Base-by-base conservation (phyloP, 1,140 invertebrate genomes). In the Stegodyphus dumicola region DNA sequence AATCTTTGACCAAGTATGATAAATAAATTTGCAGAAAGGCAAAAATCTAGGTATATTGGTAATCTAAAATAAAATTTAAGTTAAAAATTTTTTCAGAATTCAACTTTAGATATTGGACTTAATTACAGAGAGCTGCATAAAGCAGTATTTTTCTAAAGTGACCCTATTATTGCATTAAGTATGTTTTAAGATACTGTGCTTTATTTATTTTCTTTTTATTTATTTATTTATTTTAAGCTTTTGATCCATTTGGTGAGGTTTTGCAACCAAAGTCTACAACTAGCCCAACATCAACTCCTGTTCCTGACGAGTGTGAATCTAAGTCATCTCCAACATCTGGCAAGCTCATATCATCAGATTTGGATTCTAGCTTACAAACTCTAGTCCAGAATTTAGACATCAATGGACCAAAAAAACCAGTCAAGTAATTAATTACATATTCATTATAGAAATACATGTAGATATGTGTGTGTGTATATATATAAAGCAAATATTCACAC, bases 381-480 rank as follows among this genome's bases (percentile, higher is more conserved):
- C 91, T 98, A 87, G 96, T 96, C 87, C 95, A 97, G 91, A 98
- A 97, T 92, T 93, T 98, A 85, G 94, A 95, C 89, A 97, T 98
- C 87, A 96, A 96, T 90, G 96, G 96, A 91, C 93, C 93, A 88
- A 93, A 93, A 86, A 92, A 92, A 85, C 92, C 92, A 89, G 92
- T 93, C 87, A 94, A 95, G 94, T 92, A 93, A 79, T 6, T 33
- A 33, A 33, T 33, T 33, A 33, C 33, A 33, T 33, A 33, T 33
- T 33, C 33, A 33, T 33, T 33, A 33, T 33, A 33, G 33, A 33
- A 33, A 33, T 33, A 33, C 33, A 33, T 33, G 33, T 33, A 33
- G 33, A 33, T 33, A 33, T 33, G 3, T 33, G 33, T 33, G 33
- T 33, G 33, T 33, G 3, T 3, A 3, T 33, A 33, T 33, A 33